phyloP scores from a whole-genome alignment of 2,797 vertebrate species.

The Decapterus maruadsi region DNA sequence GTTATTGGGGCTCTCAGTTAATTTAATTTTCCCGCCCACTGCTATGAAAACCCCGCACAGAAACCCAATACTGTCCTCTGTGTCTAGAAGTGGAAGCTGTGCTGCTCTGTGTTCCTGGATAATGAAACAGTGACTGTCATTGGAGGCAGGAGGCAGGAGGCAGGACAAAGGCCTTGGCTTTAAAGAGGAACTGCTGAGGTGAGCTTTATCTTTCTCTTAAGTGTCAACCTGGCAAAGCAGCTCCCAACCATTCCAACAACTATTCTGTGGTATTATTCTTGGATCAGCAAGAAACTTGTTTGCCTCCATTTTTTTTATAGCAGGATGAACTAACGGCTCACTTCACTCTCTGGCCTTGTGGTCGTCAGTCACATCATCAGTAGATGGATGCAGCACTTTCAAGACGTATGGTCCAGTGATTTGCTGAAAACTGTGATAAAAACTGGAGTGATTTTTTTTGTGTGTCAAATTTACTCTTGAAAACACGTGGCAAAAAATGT shows the following conservation, averaged over 20 bases:
- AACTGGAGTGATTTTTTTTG: too few species aligned
- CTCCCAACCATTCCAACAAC: not conserved
- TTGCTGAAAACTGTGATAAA: not conserved
- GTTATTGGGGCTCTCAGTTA: slow-evolving; percentile 74
- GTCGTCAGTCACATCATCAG: not conserved
- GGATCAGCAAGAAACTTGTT: not conserved
- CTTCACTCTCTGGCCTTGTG: not conserved
- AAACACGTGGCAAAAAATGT: not conserved
- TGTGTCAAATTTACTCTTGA: not conserved
- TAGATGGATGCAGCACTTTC: not conserved
- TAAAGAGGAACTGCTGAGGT: not conserved
- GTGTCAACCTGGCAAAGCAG: not conserved
- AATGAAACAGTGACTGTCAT: slow-evolving; percentile 27
- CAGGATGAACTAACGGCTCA: not conserved
- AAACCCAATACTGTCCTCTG: slow-evolving; percentile 70
- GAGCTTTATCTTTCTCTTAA: not conserved
- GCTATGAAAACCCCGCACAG: slow-evolving; percentile 48
- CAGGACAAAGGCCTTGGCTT: slow-evolving; percentile 10
- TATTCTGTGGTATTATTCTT: not conserved
- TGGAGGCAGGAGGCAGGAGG: slow-evolving; percentile 5
- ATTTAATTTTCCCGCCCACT: slow-evolving; percentile 77
- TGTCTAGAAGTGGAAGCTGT: slow-evolving; percentile 58
- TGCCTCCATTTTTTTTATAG: too few species aligned
- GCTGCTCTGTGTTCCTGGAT: slow-evolving; percentile 28
- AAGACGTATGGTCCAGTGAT: not conserved